Base-by-base conservation (phyloP, 23 tunicate species). In the Trididemnum nubilum region DNA sequence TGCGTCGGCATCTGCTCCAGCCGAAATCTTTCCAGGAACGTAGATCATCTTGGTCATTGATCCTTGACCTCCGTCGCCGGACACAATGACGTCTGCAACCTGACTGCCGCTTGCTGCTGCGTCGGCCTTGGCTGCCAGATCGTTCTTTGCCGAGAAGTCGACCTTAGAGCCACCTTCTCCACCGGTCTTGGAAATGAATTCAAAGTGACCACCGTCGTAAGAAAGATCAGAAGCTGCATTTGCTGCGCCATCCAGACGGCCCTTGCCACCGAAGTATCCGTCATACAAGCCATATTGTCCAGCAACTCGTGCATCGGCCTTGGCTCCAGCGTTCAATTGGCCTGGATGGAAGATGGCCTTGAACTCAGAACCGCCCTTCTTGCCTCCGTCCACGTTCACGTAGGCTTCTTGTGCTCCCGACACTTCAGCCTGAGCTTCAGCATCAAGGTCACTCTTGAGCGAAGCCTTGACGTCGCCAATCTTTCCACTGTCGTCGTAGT, bases 31-130 rank as follows among this genome's bases (percentile, higher is more conserved):
- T 3, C 74, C 74, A 67, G 74, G 74, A 67, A 33, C 38, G 74
- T 31, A 67, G 38, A 67, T 38, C 26, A 33, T 31, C 74, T 67
- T 33, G 74, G 74, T 67, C n/a, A 31, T 5, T 32, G 18, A 12
- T 67, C 38, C 74, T 15, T n/a, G 15, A 38, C 38, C 38, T 12
- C 22, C 38, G 74, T 33, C 74, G 74, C 38, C 38, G 9, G 22
- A 12, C 12, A 67, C 74, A 7, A 30, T 30, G 12, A 67, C 37
- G 37, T 67, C 74, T 4, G 74, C 74, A 4, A 7, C 74, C 7
- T 67, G 74, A 24, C 74, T 67, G 74, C 74, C 74, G 38, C 38
- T 67, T 67, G 74, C 74, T 31, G 18, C 38, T 32, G 74, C 74
- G n/a, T 3, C 74, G 12, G 74, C 74, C 37, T 33, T 33, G 7